These are phyloP conservation scores for Suncus etruscus DNA, from an alignment of 2,113 vertebrate genomes.

Conservation along the genomic window DNA sequence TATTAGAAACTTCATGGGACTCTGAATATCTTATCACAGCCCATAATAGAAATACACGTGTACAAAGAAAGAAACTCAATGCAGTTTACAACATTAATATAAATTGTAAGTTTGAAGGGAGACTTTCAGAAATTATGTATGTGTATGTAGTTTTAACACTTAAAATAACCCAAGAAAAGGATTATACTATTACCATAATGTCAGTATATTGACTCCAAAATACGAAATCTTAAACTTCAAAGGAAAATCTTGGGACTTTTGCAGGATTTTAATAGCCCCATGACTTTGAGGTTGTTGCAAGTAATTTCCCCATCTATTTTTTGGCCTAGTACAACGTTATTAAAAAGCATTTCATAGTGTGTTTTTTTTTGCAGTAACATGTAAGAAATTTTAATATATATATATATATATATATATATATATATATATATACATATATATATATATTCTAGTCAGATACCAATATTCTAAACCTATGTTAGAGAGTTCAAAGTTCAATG, in stretches of 20 bases:
- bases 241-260: constrained; percentile 43
- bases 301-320: constrained; percentile 29
- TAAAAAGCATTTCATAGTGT: constrained; percentile 80
- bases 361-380: constrained; percentile 82
- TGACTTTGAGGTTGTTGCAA: constrained; percentile 43
- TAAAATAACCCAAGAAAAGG: constrained; percentile 52
- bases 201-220: constrained; percentile 12
- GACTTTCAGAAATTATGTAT: constrained; percentile 35
- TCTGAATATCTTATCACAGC: constrained; percentile 22
- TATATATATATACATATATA: constrained; percentile 33
- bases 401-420: constrained; percentile 37
- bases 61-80: constrained; percentile 37
- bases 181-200: constrained; percentile 9
- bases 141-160: constrained; percentile 52
- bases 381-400: constrained; percentile 74
- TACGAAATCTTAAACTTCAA: constrained; percentile 49
- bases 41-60: not conserved
- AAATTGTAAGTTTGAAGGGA: not conserved
- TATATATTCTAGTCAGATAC: constrained; percentile 71
- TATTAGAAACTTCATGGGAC: constrained; percentile 21
- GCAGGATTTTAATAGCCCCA: constrained; percentile 26
- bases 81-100: constrained; percentile 22
- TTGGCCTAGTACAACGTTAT: constrained; percentile 53
- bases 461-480: constrained; percentile 79
- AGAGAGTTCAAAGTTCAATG: not conserved